Evolutionary conservation across 2,113 vertebrate genomes (phyloP).

Genomic region (Ceuthmochares aereus): DNA sequence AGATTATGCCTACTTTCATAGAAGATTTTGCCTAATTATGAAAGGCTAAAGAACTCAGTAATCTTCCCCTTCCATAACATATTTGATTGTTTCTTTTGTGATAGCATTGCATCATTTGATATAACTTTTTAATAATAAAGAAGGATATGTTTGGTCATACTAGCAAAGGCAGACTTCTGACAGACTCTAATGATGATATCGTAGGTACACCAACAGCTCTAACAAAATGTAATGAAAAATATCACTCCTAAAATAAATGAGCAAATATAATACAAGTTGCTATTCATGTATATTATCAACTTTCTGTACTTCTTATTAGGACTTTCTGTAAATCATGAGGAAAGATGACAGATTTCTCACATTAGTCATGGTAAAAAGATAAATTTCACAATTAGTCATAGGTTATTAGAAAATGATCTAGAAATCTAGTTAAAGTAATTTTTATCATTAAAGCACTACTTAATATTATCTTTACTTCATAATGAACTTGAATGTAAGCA

Average conservation of each 20-base stretch:
- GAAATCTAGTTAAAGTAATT: not conserved
- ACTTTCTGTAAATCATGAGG: not conserved
- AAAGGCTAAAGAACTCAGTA: not conserved
- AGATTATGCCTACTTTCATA: not conserved
- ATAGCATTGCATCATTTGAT: not conserved
- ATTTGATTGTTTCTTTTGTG: not conserved
- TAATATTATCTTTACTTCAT: not conserved
- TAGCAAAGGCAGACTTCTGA: not conserved
- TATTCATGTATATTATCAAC: not conserved
- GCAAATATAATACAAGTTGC: not conserved
- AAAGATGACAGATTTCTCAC: conserved; percentile 53
- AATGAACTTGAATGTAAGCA: not conserved
- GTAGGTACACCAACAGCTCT: not conserved
- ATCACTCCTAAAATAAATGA: not conserved
- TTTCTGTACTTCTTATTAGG: not conserved
- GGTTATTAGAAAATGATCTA: conserved; percentile 28
- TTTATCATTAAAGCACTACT: not conserved
- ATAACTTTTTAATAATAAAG: not conserved
- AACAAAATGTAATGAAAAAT: not conserved
- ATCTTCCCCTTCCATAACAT: not conserved
- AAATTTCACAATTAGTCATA: conserved; percentile 54
- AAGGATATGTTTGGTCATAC: not conserved
- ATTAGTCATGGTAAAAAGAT: conserved; percentile 43
- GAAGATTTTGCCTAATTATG: not conserved
- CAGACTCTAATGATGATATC: not conserved